Conservation (phyloP, 1,140 invertebrate genomes). For the Chironomus striatipennis region DNA sequence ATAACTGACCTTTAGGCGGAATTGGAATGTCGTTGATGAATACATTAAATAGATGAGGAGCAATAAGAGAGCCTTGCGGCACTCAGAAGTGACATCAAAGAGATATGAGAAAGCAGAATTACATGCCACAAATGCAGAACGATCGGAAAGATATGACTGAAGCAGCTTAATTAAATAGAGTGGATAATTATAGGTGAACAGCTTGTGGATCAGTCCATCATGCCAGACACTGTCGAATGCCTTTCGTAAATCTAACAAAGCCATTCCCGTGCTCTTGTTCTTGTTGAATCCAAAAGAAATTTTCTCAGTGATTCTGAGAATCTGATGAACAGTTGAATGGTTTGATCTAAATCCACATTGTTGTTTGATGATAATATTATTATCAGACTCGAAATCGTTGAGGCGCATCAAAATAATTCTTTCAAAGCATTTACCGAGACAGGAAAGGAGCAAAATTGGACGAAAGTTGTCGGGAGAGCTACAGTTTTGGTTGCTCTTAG, state of each 20-base stretch:
- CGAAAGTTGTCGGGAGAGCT: constrained; percentile 30
- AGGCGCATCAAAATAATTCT: constrained; percentile 31
- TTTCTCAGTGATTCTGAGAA: too few species aligned
- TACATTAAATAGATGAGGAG: constrained; percentile 30
- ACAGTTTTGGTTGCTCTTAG: constrained; percentile 37
- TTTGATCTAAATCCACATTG: too few species aligned
- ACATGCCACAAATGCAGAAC: not conserved
- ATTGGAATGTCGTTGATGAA: constrained; percentile 30
- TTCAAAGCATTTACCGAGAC: constrained; percentile 32
- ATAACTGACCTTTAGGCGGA: constrained; percentile 16
- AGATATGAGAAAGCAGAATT: constrained; percentile 15
- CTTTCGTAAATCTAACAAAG: constrained; percentile 35
- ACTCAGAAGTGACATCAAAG: constrained; percentile 29
- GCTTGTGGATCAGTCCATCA: constrained; percentile 33
- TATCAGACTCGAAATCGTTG: constrained; percentile 24
- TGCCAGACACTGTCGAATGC: constrained; percentile 36
- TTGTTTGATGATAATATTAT: constrained; percentile 25
- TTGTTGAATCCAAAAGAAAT: constrained; percentile 30
- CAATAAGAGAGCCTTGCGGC: constrained; percentile 32
- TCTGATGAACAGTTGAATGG: too few species aligned
- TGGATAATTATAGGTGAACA: constrained; percentile 27
- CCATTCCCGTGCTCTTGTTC: constrained; percentile 30
- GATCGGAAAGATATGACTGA: constrained; percentile 25
- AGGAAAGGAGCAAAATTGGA: constrained; percentile 33
- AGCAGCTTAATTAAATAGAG: constrained; percentile 29